Base-by-base conservation (phyloP, 1,140 invertebrate species). In the Archegozetes longisetosus region DNA sequence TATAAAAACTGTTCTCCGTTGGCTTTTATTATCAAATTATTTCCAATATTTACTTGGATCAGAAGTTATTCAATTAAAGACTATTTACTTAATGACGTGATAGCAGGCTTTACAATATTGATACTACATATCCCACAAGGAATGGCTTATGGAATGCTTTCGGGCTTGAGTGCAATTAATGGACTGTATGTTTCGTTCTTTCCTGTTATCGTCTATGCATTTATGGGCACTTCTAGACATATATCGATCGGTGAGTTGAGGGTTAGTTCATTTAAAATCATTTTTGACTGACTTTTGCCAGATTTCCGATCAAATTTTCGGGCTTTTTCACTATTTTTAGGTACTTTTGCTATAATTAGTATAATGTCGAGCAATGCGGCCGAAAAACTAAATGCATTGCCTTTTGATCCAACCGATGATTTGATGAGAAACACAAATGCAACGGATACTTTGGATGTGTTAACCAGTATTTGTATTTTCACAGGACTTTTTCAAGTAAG, bases 121-220 rank as follows among this genome's bases (percentile, higher is more conserved):
- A 82, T 93, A 61, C 87, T 94, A 83, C 88, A 93, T 67, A 89
- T 94, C 70, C 88, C 89, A 0, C 90, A 93, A 78, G 87, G 89
- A 60, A 88, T 94, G 84, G 88, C 88, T 0, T 96, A 95, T 74
- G 87, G 87, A 6, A 72, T 95, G 55, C 70, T 96, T 50, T 88
- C 85, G 0, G 84, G 84, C 61, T 81, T 94, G 1, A 83, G 85
- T 0, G 85, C 92, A 0, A 84, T 94, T 28, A 80, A 84, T 58
- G 93, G 93, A 3, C 79, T 97, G 2, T 95, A 95, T 71, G 91
- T 92, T 79, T 90, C 89, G 0, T 88, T 96, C 66, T 93, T 95
- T 73, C 88, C 91, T 2, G 83, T 89, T 0, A 70, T 96, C 0
- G 76, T 93, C 3, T 97, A 97, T 70, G 80, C 86, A 55, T 73